Evolutionary conservation across 2,797 vertebrate genomes (phyloP).

Genomic region (Trachops cirrhosus): DNA sequence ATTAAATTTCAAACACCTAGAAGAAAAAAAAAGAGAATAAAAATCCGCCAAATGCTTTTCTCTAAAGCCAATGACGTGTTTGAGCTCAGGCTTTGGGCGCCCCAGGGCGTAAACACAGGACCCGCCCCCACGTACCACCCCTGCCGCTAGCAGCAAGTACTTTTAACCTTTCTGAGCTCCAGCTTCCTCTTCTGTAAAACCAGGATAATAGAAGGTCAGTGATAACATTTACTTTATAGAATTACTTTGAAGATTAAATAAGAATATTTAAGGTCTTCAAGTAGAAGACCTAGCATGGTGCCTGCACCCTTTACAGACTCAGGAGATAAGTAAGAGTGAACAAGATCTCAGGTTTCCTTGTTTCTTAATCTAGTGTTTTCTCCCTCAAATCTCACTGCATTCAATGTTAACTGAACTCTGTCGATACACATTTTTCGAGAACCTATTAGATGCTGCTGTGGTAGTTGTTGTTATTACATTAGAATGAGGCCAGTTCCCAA

Average conservation of each 20-base stretch:
- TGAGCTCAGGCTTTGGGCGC: neutral
- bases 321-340: neutral
- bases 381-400: neutral
- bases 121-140: neutral
- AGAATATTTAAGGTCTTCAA: neutral
- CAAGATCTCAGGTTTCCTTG: neutral
- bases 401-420: neutral
- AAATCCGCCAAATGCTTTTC: neutral
- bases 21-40: neutral
- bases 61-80: neutral
- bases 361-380: neutral
- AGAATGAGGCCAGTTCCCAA: constrained; percentile 9
- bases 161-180: neutral
- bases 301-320: neutral
- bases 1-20: neutral
- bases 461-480: neutral
- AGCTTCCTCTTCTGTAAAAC: neutral
- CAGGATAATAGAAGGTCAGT: neutral
- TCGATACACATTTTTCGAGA: neutral
- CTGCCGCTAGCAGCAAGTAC: neutral
- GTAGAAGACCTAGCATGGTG: neutral
- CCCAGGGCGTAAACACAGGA: neutral
- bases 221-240: neutral
- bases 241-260: neutral
- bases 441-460: neutral